Conservation (phyloP, 1,140 invertebrate genomes). For the Caenorhabditis inopinata region DNA sequence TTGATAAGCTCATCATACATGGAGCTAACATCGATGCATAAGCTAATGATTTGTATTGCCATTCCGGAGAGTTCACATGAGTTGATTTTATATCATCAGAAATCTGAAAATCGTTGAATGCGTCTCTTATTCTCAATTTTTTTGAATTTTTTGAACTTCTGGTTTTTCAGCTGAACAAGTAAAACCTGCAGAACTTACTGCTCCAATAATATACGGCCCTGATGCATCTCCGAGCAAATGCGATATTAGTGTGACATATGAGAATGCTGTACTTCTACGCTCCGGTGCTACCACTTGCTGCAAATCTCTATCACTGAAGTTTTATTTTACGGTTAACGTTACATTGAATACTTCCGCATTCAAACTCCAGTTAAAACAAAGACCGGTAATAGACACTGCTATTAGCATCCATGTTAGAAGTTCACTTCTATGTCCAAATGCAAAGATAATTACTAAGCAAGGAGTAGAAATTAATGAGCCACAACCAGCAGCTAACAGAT, state of each 20-base stretch:
- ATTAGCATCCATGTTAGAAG: constrained; percentile 51
- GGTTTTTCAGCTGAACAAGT: too few species aligned
- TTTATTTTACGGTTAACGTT: background rate
- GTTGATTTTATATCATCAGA: background rate
- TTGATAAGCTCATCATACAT: background rate
- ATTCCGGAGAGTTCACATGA: background rate
- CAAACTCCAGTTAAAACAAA: constrained; percentile 95
- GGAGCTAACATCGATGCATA: background rate
- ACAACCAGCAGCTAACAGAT: background rate
- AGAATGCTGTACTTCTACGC: constrained; percentile 84
- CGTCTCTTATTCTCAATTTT: too few species aligned
- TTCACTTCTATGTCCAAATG: constrained; percentile 11
- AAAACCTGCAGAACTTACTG: too few species aligned
- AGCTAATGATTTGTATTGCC: constrained; percentile 1
- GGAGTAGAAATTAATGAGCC: background rate
- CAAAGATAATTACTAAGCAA: background rate
- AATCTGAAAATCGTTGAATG: background rate
- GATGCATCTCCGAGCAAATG: constrained; percentile 88
- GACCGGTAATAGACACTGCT: constrained; percentile 69
- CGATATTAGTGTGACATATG: constrained; percentile 86
- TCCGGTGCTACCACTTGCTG: constrained; percentile 71
- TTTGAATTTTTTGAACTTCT: too few species aligned
- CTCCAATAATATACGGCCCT: constrained; percentile 85
- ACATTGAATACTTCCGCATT: constrained; percentile 95
- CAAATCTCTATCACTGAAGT: background rate